A percentile compares a stretch with the other conserved stretches of the same genome.
Evolutionary conservation across 1,140 invertebrate genomes (phyloP).

Genomic region (Pygmarrhopalites habei): DNA sequence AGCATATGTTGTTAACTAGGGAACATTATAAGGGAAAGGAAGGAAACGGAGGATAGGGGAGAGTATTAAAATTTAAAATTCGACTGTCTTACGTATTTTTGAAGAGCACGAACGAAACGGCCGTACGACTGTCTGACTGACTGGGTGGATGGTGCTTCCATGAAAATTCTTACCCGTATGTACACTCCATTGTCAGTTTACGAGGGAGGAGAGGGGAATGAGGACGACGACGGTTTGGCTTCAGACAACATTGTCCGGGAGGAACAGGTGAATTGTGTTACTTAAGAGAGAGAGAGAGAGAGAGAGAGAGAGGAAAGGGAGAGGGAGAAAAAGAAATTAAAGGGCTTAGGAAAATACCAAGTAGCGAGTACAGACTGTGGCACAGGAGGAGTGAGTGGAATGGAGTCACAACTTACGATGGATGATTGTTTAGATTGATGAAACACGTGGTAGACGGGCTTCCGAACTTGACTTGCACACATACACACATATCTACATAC

Average conservation of each 20-base stretch:
- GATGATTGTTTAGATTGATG: slow-evolving; percentile 9
- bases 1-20: too few species aligned
- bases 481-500: too few species aligned
- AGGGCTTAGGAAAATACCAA: slow-evolving; percentile 18
- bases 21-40: too few species aligned
- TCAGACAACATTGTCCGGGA: slow-evolving; percentile 10
- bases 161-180: too few species aligned
- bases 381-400: too few species aligned
- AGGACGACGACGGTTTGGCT: background rate
- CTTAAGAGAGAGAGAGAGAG: slow-evolving; percentile 1
- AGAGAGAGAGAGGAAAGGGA: slow-evolving; percentile 23
- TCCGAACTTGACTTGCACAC: too few species aligned
- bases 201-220: background rate
- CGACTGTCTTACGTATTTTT: too few species aligned
- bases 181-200: too few species aligned
- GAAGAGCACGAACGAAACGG: too few species aligned
- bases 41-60: background rate
- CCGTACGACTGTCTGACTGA: too few species aligned
- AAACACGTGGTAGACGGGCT: slow-evolving; percentile 26
- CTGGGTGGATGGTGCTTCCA: too few species aligned
- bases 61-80: too few species aligned
- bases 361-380: background rate
- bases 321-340: slow-evolving; percentile 23
- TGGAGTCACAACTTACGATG: background rate
- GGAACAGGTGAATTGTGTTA: slow-evolving; percentile 31